Evolutionary conservation across 2,888 invertebrate genomes (phyloP).

Genomic region (Lucinisca nassula): DNA sequence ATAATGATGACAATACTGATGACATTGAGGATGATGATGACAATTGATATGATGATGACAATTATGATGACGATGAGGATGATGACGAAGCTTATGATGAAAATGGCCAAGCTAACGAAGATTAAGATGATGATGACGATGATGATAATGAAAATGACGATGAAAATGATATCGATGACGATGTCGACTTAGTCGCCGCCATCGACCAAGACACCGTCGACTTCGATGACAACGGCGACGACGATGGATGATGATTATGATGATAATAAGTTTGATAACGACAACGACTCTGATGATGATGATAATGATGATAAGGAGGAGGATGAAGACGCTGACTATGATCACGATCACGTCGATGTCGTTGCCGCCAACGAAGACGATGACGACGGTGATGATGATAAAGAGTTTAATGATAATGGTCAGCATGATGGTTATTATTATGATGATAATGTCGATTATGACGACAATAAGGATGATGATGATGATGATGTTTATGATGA

Average conservation of each 20-base stretch:
- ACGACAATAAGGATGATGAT: background rate
- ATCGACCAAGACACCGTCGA: background rate
- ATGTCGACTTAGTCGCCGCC: background rate
- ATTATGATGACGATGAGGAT: background rate
- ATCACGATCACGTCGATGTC: background rate
- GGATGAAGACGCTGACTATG: background rate
- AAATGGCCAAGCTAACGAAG: background rate
- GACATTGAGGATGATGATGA: conserved; percentile 8
- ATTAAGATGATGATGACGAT: conserved; percentile 1
- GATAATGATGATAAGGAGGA: background rate
- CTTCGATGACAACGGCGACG: background rate
- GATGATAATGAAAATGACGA: background rate
- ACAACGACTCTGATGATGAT: background rate
- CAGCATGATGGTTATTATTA: conserved; percentile 7
- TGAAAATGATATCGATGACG: background rate
- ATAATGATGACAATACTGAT: background rate
- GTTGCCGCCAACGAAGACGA: conserved; percentile 1
- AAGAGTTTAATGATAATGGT: conserved; percentile 10
- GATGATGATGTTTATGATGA: background rate
- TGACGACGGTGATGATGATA: conserved; percentile 22
- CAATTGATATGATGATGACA: conserved; percentile 22
- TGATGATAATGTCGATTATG: background rate
- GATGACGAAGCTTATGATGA: conserved; percentile 1
- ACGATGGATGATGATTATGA: background rate
- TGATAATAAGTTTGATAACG: background rate